Evolutionary conservation across 2,113 vertebrate species (phyloP).

Genomic region (Genyomyrus donnyi): DNA sequence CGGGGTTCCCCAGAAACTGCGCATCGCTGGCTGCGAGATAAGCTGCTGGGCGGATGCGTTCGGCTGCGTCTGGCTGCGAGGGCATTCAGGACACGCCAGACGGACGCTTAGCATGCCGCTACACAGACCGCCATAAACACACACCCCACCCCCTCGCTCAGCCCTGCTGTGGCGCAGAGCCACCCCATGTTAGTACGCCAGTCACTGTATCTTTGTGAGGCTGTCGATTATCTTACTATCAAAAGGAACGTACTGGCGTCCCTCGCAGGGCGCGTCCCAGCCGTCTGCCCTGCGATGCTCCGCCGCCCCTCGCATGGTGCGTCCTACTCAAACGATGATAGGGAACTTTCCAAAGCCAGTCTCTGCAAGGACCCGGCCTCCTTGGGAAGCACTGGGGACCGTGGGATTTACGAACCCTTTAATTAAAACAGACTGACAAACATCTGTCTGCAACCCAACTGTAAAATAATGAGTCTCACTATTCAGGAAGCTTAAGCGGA

Average conservation of each 20-base stretch:
- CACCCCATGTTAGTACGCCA: background rate
- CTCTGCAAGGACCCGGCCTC: background rate
- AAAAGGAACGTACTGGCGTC: background rate
- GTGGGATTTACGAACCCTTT: background rate
- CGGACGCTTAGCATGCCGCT: background rate
- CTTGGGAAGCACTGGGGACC: background rate
- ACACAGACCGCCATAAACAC: background rate
- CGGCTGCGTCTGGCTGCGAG: background rate
- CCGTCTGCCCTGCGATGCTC: background rate
- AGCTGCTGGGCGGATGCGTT: background rate
- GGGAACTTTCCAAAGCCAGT: background rate
- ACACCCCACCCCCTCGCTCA: background rate
- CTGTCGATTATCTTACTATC: background rate
- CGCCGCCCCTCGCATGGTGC: background rate
- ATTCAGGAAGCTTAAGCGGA: background rate
- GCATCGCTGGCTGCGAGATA: background rate
- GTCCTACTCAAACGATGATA: background rate
- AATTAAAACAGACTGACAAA: background rate
- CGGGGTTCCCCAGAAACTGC: background rate
- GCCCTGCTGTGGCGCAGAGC: background rate
- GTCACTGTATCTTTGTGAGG: background rate
- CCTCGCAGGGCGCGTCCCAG: background rate
- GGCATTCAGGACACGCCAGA: background rate
- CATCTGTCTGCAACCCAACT: background rate
- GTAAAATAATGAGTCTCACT: background rate